Base-by-base conservation (phyloP, 2,797 vertebrate species). In the Neostethus bicornis region DNA sequence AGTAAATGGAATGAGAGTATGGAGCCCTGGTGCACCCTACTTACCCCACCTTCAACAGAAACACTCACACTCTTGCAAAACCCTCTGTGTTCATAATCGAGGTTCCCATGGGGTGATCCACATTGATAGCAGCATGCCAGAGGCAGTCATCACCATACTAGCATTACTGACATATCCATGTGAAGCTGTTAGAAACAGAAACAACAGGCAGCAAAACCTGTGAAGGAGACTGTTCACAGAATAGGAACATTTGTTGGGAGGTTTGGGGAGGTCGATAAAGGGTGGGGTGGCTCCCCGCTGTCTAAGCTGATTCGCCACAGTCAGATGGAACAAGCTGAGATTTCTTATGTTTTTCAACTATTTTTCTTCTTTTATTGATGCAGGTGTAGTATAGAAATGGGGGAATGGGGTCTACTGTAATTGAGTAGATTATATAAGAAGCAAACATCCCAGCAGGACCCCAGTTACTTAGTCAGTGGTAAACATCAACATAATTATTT, bases 231-330 rank as follows among this genome's bases (percentile, higher is more conserved):
- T 73, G 51, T 19, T 62, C 69, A 68, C 71, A 65, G 61, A 83
- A 63, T 61, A 75, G 77, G 85, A 77, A 71, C 76, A 71, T 55
- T 45, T 46, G 60, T 74, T 61, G 61, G 47, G 65, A 77, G 78
- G n/a, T n/a, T n/a, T n/a, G n/a, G n/a, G n/a, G n/a, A n/a, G n/a
- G n/a, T n/a, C n/a, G n/a, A n/a, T n/a, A n/a, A n/a, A n/a, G n/a
- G n/a, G n/a, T n/a, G 13, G 31, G 46, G 0, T 52, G 55, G 51
- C 62, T 21, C 53, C 59, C 29, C 20, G 16, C 51, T 63, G 66
- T 66, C 76, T 77, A 59, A 83, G 55, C 74, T 68, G 64, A 80
- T 84, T 79, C 56, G 76, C 83, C 76, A 83, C 60, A 71, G 72
- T 71, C 66, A 81, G 79, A 76, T 85, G 77, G 78, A 73, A 78